Percentiles rank a stretch among this genome's conserved stretches.
phyloP scores from a whole-genome alignment of 2,113 vertebrate species.

The Eleginops maclovinus region DNA sequence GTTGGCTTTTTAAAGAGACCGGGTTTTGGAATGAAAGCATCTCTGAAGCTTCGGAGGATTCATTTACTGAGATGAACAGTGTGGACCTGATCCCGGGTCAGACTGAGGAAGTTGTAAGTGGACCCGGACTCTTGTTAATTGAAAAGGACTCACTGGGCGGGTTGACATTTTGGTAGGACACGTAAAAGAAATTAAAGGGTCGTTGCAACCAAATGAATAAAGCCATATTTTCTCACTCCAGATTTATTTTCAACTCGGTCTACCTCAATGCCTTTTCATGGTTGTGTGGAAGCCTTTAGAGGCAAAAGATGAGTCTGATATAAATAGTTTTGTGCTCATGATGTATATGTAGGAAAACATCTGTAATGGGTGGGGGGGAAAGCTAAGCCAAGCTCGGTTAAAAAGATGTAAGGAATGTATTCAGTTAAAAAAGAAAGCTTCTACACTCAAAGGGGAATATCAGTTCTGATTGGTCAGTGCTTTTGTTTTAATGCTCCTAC shows the following conservation, averaged over 20 bases:
- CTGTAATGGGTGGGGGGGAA: no score
- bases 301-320: no score
- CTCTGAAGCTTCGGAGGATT: neutral
- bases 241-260: neutral
- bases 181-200: neutral
- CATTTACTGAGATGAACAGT: neutral
- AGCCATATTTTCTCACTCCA: neutral
- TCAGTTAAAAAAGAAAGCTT: neutral
- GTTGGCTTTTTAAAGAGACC: neutral
- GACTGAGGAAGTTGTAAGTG: neutral
- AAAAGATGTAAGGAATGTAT: neutral
- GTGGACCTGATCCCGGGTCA: neutral
- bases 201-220: conserved; percentile 18
- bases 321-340: no score
- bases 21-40: neutral
- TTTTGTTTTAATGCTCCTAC: no score
- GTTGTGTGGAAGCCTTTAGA: no score
- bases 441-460: no score
- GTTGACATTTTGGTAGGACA: neutral
- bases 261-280: neutral
- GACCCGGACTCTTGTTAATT: neutral
- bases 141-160: neutral
- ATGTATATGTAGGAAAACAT: no score
- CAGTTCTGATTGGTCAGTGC: no score
- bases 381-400: no score